Percentiles rank a stretch among this genome's conserved stretches.
phyloP scores from a whole-genome alignment of 2,797 vertebrate species.

The Tadarida brasiliensis region DNA sequence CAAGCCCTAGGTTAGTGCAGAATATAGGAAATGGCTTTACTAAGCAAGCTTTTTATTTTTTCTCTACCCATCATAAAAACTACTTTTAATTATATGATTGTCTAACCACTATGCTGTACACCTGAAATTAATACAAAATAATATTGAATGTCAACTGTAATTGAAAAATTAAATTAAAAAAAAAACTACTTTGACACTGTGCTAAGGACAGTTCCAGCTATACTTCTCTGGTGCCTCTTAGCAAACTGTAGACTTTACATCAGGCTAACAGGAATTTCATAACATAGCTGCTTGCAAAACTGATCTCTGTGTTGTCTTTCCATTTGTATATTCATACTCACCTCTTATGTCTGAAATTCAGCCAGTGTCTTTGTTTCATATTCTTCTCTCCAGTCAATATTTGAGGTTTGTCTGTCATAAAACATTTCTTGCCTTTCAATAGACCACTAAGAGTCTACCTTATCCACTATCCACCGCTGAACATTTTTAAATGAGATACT shows the following conservation, averaged over 20 bases:
- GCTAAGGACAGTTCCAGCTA: neutral
- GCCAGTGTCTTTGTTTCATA: neutral
- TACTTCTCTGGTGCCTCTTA: neutral
- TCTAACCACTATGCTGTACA: neutral
- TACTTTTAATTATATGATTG: neutral
- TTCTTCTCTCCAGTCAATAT: neutral
- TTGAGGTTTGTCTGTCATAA: constrained; percentile 46
- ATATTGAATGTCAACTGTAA: neutral
- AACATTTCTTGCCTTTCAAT: constrained; percentile 52
- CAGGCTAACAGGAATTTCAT: neutral
- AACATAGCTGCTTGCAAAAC: constrained; percentile 11
- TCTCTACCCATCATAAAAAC: constrained; percentile 48
- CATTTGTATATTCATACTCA: constrained; percentile 38
- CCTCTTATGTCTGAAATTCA: constrained; percentile 35
- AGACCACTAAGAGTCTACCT: neutral
- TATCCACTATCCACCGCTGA: neutral
- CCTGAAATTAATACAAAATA: neutral
- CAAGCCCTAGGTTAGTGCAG: constrained; percentile 16
- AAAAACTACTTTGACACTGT: neutral
- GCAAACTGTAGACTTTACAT: constrained; percentile 3
- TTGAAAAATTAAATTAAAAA: neutral
- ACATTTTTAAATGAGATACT: constrained; percentile 18
- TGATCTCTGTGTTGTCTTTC: neutral
- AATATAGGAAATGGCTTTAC: constrained; percentile 7
- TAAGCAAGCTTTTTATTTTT: neutral